These are phyloP conservation scores for Teleogryllus occipitalis DNA, from an alignment of 1,140 invertebrate genomes.

Conservation along the genomic window DNA sequence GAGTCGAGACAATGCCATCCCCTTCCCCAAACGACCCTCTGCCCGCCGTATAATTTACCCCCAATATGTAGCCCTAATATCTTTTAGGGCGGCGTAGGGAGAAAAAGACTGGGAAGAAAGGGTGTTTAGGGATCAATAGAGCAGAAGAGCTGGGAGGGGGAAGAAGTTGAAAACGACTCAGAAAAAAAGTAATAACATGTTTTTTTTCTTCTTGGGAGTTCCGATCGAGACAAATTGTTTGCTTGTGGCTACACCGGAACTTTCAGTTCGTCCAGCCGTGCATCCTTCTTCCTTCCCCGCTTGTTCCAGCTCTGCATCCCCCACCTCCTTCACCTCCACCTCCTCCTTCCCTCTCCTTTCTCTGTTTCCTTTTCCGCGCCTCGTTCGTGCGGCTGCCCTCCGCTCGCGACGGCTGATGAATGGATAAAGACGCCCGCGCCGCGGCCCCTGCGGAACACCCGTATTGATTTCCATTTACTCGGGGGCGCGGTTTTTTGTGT, in stretches of 20 bases:
- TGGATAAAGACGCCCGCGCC: constrained; percentile 3
- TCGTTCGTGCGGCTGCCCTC: not conserved
- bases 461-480: constrained; percentile 17
- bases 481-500: not conserved
- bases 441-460: not conserved
- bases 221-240: constrained; percentile 14
- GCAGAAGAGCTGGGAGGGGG: not conserved
- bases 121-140: constrained; percentile 1
- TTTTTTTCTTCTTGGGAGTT: constrained; percentile 9
- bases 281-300: not conserved
- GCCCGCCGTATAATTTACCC: too few species aligned
- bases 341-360: too few species aligned
- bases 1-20: too few species aligned
- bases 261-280: not conserved
- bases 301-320: too few species aligned
- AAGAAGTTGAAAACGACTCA: not conserved
- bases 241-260: constrained; percentile 2
- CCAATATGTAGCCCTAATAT: not conserved
- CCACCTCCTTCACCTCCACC: too few species aligned
- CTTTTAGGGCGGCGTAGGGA: not conserved
- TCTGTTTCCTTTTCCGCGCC: not conserved
- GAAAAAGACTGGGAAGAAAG: not conserved
- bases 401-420: not conserved
- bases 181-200: constrained; percentile 13
- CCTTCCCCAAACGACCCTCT: too few species aligned